Percentiles rank a stretch among this genome's conserved stretches.
These are phyloP conservation scores for Momotus momota DNA, from an alignment of 2,797 vertebrate genomes.

Conservation along the genomic window DNA sequence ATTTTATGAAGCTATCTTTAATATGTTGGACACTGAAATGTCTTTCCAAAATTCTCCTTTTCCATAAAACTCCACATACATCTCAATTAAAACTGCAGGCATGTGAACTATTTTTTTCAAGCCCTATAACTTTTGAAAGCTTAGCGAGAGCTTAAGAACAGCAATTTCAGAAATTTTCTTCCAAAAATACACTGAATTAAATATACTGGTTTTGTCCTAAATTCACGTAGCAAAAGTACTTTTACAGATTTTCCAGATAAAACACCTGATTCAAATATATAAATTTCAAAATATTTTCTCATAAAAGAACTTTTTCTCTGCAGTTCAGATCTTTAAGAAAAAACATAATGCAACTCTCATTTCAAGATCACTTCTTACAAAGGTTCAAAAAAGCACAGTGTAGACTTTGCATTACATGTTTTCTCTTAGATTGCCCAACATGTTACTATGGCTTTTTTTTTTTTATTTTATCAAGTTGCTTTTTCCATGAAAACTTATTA, in stretches of 20 bases:
- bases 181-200: conserved; percentile 1
- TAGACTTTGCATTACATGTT: not conserved
- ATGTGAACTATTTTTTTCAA: conserved; percentile 6
- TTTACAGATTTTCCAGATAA: not conserved
- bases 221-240: not conserved
- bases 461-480: not conserved
- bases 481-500: not conserved
- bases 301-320: not conserved
- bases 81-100: not conserved
- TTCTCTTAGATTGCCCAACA: not conserved
- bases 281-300: not conserved
- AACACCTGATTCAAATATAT: not conserved
- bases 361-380: not conserved
- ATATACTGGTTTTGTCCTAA: not conserved
- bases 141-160: not conserved
- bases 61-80: not conserved
- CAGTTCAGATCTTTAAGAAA: not conserved
- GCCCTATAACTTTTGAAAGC: not conserved
- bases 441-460: not conserved
- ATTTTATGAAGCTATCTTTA: not conserved
- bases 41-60: not conserved
- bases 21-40: accelerated
- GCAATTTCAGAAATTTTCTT: not conserved
- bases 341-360: not conserved
- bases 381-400: conserved; percentile 2